Evolutionary conservation across 2,888 invertebrate genomes (phyloP).

Genomic region (Tortricodes alternella): DNA sequence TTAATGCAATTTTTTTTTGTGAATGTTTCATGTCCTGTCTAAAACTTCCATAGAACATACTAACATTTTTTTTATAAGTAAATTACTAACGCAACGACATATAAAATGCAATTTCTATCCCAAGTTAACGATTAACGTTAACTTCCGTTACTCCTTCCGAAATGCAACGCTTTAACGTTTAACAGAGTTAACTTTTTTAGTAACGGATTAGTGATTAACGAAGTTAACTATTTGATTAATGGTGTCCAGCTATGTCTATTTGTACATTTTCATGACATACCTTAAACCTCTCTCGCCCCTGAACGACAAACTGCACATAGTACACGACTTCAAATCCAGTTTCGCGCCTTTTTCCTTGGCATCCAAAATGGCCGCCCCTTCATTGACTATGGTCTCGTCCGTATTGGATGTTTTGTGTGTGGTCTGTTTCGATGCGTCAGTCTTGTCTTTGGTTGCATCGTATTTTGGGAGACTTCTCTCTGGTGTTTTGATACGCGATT

Average conservation of each 20-base stretch:
- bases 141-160: too few species aligned
- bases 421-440: not conserved
- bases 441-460: slow-evolving; percentile 12
- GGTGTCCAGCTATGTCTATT: not conserved
- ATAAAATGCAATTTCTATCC: too few species aligned
- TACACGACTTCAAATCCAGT: slow-evolving; percentile 50
- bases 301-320: slow-evolving; percentile 59
- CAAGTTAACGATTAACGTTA: too few species aligned
- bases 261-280: slow-evolving; percentile 35
- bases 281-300: slow-evolving; percentile 66
- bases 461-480: slow-evolving; percentile 45
- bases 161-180: too few species aligned
- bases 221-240: too few species aligned
- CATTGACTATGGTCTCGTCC: slow-evolving; percentile 33
- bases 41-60: too few species aligned
- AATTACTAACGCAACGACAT: too few species aligned
- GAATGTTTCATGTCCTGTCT: too few species aligned
- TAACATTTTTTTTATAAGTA: too few species aligned
- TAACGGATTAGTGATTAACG: too few species aligned
- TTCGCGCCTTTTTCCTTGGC: slow-evolving; percentile 37
- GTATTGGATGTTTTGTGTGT: slow-evolving; percentile 30
- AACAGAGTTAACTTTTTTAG: too few species aligned
- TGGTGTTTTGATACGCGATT: slow-evolving; percentile 53
- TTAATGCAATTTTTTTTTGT: too few species aligned
- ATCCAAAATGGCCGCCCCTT: slow-evolving; percentile 22